These are phyloP conservation scores for Cristatella mucedo DNA, from an alignment of 2,888 invertebrate species.

Conservation along the genomic window DNA sequence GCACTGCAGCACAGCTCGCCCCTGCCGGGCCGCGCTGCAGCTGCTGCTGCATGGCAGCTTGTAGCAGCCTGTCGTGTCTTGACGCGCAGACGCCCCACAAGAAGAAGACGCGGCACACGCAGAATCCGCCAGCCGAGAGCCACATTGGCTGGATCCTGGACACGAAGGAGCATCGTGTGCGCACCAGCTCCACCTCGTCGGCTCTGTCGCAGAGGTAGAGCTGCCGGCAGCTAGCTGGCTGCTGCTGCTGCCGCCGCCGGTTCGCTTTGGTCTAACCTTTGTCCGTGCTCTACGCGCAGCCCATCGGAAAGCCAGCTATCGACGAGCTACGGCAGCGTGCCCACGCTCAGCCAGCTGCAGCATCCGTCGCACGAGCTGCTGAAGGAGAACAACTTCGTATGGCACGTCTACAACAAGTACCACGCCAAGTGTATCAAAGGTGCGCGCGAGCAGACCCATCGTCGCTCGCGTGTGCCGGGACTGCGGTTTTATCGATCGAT, in stretches of 20 bases:
- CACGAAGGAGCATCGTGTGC: constrained; percentile 26
- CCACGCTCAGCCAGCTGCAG: constrained; percentile 74
- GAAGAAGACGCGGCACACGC: constrained; percentile 46
- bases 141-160: constrained; percentile 96
- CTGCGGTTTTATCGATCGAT: background rate
- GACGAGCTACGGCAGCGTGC: constrained; percentile 57
- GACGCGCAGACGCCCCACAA: constrained; percentile 36
- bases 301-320: constrained; percentile 25
- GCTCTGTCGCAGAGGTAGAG: background rate
- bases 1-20: no score
- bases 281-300: constrained; percentile 16
- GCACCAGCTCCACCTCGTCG: constrained; percentile 19
- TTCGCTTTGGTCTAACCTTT: no score
- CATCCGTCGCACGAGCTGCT: constrained; percentile 88
- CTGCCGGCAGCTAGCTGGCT: background rate
- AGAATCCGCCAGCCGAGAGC: constrained; percentile 74
- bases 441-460: constrained; percentile 29
- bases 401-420: constrained; percentile 91
- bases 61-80: no score
- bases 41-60: no score
- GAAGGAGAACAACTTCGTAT: constrained; percentile 90
- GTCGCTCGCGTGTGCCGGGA: background rate
- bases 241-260: no score
- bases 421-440: constrained; percentile 80
- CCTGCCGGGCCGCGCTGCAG: no score